A percentile compares a stretch with the other conserved stretches of the same genome.
These are phyloP conservation scores for Eilema griseolum DNA, from an alignment of 2,888 invertebrate genomes.

Conservation along the genomic window DNA sequence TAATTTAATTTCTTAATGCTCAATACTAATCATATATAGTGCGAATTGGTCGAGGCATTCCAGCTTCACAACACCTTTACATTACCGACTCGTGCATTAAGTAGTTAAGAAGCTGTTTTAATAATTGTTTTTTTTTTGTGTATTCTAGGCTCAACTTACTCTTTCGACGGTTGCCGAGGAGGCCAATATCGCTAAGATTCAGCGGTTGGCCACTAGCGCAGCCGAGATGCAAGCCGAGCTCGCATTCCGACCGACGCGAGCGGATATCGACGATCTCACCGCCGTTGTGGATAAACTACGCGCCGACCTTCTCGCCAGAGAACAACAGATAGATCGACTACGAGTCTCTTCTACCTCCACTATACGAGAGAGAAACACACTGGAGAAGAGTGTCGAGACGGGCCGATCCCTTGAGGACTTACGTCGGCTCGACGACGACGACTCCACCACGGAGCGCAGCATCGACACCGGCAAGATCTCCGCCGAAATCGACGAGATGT, in stretches of 20 bases:
- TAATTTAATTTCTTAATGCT: not conserved
- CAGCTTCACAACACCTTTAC: not conserved
- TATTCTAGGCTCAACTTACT: constrained; percentile 72
- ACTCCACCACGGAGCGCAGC: constrained; percentile 43
- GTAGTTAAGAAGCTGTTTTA: not conserved
- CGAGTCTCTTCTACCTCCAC: constrained; percentile 46
- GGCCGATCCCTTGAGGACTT: constrained; percentile 61
- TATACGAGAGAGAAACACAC: constrained; percentile 43
- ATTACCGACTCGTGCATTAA: not conserved
- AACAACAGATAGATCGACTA: constrained; percentile 58
- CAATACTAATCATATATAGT: not conserved
- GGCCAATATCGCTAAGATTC: constrained; percentile 86
- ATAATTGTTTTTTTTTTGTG: not conserved
- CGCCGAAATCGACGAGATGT: constrained; percentile 82
- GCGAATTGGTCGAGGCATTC: not conserved
- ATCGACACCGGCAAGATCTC: constrained; percentile 75
- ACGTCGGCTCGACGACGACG: constrained; percentile 36
- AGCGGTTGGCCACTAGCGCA: constrained; percentile 80
- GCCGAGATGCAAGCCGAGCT: constrained; percentile 87
- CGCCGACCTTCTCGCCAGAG: constrained; percentile 63
- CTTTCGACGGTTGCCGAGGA: constrained; percentile 85
- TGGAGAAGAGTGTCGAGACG: constrained; percentile 55
- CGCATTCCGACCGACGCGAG: constrained; percentile 86
- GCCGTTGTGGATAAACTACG: constrained; percentile 72
- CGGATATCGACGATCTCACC: constrained; percentile 86